These are phyloP conservation scores for Montifringilla adamsi DNA, from an alignment of 2,113 vertebrate genomes.

Conservation along the genomic window DNA sequence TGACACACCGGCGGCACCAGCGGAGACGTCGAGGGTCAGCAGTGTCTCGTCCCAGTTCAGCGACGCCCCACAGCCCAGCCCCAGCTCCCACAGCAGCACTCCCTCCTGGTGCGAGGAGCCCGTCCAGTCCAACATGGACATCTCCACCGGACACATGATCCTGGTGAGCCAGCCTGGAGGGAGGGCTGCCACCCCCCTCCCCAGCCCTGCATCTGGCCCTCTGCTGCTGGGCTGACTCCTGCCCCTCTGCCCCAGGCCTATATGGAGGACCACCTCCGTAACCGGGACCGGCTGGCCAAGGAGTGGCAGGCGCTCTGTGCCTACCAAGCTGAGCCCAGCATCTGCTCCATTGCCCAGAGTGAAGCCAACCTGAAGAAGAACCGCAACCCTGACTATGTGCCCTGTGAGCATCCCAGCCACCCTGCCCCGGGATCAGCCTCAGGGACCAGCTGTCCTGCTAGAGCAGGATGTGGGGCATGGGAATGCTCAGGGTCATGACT, in stretches of 20 bases:
- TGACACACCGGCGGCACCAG: conserved; percentile 53
- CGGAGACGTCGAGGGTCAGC: conserved; percentile 91
- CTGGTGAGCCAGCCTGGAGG: conserved; percentile 75
- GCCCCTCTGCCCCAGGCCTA: conserved; percentile 76
- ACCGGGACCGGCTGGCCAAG: conserved; percentile 91
- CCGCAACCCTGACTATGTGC: conserved; percentile 84
- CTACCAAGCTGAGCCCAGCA: conserved; percentile 92
- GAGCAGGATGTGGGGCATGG: neutral
- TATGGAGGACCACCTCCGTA: conserved; percentile 97
- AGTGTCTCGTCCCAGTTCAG: conserved; percentile 98
- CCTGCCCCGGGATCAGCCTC: neutral
- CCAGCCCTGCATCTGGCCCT: fast-evolving
- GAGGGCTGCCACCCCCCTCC: no score
- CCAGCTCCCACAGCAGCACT: conserved; percentile 96
- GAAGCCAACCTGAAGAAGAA: conserved; percentile 90
- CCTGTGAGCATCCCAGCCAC: conserved; percentile 80
- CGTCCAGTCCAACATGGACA: conserved; percentile 98
- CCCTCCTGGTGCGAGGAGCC: conserved; percentile 98
- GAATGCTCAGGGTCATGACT: neutral
- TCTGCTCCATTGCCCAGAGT: conserved; percentile 76
- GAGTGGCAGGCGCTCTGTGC: conserved; percentile 95
- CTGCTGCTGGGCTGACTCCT: neutral
- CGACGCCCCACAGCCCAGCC: conserved; percentile 90
- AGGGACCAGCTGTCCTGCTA: neutral
- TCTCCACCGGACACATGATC: conserved; percentile 98